phyloP scores from a whole-genome alignment of 1,140 invertebrate genomes.

The Drepana arcuata region DNA sequence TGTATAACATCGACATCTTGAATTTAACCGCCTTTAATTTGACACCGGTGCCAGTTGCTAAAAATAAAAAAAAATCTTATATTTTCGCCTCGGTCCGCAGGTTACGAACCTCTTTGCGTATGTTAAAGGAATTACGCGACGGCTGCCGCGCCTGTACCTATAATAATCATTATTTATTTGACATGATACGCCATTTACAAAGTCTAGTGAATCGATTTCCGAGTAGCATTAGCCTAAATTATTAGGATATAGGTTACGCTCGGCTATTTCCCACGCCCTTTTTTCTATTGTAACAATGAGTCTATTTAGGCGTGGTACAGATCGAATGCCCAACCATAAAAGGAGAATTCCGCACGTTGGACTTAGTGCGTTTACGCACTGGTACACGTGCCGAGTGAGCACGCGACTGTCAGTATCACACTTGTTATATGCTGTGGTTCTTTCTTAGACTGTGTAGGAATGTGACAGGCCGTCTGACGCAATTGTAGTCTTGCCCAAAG shows the following conservation, averaged over 20 bases:
- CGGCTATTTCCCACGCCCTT: constrained; percentile 33
- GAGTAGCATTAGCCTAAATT: constrained; percentile 12
- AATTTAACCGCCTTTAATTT: too few relatives aligned
- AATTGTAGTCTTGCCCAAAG: too few relatives aligned
- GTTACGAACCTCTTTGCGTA: too few relatives aligned
- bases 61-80: too few relatives aligned
- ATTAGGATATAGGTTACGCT: constrained; percentile 36
- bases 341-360: constrained; percentile 41
- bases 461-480: neutral
- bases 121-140: too few relatives aligned
- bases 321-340: constrained; percentile 33
- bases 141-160: too few relatives aligned
- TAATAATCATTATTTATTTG: too few relatives aligned
- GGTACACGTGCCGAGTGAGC: constrained; percentile 22
- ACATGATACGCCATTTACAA: too few relatives aligned
- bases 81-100: too few relatives aligned
- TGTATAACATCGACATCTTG: too few relatives aligned
- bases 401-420: constrained; percentile 14
- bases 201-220: too few relatives aligned
- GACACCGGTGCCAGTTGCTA: too few relatives aligned
- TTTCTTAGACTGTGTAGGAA: neutral
- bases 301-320: constrained; percentile 18
- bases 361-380: constrained; percentile 30
- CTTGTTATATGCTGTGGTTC: constrained; percentile 1
- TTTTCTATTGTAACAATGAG: constrained; percentile 24